Evolutionary conservation across 30 jellyfish, hydroid and myxozoan species (phyloP), one percentile per base, ranked within the genome.

Genomic region (Cassiopea xamachana): DNA sequence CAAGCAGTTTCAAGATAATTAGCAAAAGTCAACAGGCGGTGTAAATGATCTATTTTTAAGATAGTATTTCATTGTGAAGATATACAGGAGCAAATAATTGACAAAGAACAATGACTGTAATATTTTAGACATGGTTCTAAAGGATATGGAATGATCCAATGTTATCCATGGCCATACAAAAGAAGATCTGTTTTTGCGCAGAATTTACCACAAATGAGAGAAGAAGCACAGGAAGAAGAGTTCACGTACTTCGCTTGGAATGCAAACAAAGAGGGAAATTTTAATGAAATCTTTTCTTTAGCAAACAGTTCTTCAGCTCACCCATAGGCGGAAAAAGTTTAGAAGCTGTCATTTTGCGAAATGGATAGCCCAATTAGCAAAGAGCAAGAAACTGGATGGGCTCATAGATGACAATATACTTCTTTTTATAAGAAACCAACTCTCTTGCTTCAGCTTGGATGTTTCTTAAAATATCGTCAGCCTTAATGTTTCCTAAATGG

Each of bases 71-170:
- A 50, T 78, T 78, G 12, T 78, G 55, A 59, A 48, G 39, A 1
- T 48, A 78, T 78, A 45, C 87, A 47, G 75, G 39, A 19, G 48
- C 87, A 78, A 78, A 78, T 78, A 78, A 78, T 49, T 78, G 87
- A 78, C 87, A 78, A 78, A 78, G 87, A 27, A 78, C 75, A 78
- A 78, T 18, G 80, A 71, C 10, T 2, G n/a, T 39, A 71, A 71
- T 71, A 43, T 71, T 71, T 71, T 71, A 2, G 77, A 6, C 8
- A 43, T 71, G 55, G 27, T 17, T 71, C 51, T 71, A 1, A 8
- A 71, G 51, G 50, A 71, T 12, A 9, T 71, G 6, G 7, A 71
- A 10, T 19, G 55, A 19, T 71, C 80, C 74, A 14, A 27, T 64
- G 39, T 64, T 14, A 0, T 64, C 27, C 74, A 64, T 14, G 74